Conservation (phyloP, 2,888 invertebrate genomes). For the Scaeva pyrastri region DNA sequence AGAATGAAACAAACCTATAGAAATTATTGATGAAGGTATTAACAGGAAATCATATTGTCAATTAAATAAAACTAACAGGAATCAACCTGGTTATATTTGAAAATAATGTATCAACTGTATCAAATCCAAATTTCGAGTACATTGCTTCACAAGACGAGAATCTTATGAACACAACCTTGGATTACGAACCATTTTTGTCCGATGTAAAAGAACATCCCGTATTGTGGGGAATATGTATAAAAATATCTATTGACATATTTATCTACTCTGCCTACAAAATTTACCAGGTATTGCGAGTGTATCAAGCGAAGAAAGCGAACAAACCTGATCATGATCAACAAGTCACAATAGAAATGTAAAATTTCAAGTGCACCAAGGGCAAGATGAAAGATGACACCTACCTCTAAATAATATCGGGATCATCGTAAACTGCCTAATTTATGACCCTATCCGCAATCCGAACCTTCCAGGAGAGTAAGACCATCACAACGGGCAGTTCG, state of each 20-base stretch:
- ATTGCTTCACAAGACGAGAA: conserved; percentile 14
- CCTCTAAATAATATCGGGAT: not conserved
- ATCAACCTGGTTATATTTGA: conserved; percentile 3
- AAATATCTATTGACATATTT: not conserved
- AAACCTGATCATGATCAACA: not conserved
- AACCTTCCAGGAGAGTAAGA: no score
- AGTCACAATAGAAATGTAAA: conserved; percentile 5
- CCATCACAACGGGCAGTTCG: no score
- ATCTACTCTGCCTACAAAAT: conserved; percentile 20
- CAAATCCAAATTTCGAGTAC: not conserved
- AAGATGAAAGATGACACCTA: not conserved
- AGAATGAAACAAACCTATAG: not conserved
- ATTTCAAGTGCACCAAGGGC: not conserved
- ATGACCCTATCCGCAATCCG: no score
- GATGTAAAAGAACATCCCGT: conserved; percentile 19
- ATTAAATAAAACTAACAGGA: not conserved
- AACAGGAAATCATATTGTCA: conserved; percentile 2
- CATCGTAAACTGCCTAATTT: no score
- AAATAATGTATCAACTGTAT: not conserved
- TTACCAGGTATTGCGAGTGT: not conserved
- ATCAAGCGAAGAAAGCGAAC: not conserved
- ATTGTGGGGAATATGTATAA: conserved; percentile 19
- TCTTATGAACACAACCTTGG: not conserved
- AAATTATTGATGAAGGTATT: conserved; percentile 11
- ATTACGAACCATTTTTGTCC: conserved; percentile 1